Evolutionary conservation across 2,797 vertebrate genomes (phyloP).

Genomic region (Scarus forsteni): DNA sequence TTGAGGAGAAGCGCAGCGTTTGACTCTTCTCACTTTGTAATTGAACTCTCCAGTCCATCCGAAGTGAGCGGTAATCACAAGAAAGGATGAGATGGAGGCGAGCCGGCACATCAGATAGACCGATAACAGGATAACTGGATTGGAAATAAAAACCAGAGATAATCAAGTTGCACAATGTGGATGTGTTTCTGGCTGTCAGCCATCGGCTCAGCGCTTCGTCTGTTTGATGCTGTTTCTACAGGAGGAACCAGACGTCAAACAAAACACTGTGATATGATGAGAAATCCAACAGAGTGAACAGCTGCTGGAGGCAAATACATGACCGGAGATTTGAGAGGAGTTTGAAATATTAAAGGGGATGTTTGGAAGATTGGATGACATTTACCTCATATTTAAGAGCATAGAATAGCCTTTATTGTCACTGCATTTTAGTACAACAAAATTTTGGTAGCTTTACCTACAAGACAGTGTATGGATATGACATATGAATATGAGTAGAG

Average conservation of each 20-base stretch:
- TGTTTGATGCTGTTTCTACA: conserved; percentile 18
- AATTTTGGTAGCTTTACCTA: too few relatives aligned
- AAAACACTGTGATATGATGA: neutral
- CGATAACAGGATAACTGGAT: conserved; percentile 7
- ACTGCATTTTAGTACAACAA: too few relatives aligned
- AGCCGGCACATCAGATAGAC: conserved; percentile 19
- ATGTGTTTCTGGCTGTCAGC: conserved; percentile 42
- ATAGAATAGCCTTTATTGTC: too few relatives aligned
- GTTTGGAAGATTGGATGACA: too few relatives aligned
- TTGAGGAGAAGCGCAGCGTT: neutral
- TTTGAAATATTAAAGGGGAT: neutral
- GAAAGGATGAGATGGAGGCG: conserved; percentile 2
- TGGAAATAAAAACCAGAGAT: conserved; percentile 29
- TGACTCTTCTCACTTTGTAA: conserved; percentile 3
- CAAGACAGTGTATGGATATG: too few relatives aligned
- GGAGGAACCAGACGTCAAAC: conserved; percentile 18
- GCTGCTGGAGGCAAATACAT: conserved; percentile 1
- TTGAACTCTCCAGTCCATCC: conserved; percentile 12
- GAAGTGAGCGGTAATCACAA: neutral
- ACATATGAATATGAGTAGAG: too few relatives aligned
- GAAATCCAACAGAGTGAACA: conserved; percentile 21
- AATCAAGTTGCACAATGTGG: conserved; percentile 21
- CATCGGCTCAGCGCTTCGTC: conserved; percentile 16
- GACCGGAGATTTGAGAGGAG: neutral
- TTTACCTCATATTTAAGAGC: too few relatives aligned